Base-by-base conservation (phyloP, 2,113 vertebrate species). In the Sakesphorus luctuosus region DNA sequence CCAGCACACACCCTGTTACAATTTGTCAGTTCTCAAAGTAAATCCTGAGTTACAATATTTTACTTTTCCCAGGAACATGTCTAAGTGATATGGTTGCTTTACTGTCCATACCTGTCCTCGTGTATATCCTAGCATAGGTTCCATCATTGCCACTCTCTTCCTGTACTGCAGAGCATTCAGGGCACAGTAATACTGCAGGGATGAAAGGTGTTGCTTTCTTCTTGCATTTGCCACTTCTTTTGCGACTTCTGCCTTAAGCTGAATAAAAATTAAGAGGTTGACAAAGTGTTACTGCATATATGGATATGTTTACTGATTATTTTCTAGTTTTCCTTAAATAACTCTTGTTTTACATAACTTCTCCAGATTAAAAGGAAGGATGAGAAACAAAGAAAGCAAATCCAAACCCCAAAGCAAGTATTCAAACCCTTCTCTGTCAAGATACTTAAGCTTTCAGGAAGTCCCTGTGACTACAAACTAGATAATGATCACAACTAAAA, bases 101-200 rank as follows among this genome's bases (percentile, higher is more conserved):
- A 26, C 18, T 19, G 35, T 23, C 46, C 90, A 29, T 95, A 98
- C 99, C 99, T 99, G 99, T 72, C 98, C 99, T 13, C 98, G 98
- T 71, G 99, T 98, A 84, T 99, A 99, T 79, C 99, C 99, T 4
- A 99, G 97, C 98, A 99, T 98, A 83, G 99, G 99, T 69, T 99
- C 99, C 80, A 99, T 97, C 99, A 99, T 99, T 58, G 99, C 99
- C 28, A 99, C 95, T 79, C 98, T 99, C 97, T 99, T 99, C 84
- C 99, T 98, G 97, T 99, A 98, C 98, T 99, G 99, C 89, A 99
- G 98, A 9, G 99, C 99, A 10, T 99, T 99, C 92, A 99, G 98
- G 80, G 99, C 98, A 36, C 99, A 99, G 96, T 99, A 99, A 94
- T 99, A 99, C 81, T 99, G 99, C 72, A 99, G 97, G 9, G 99